Evolutionary conservation across 2,888 invertebrate genomes (phyloP), one percentile per base, ranked within the genome.

Genomic region (Dicroscelio sp.): DNA sequence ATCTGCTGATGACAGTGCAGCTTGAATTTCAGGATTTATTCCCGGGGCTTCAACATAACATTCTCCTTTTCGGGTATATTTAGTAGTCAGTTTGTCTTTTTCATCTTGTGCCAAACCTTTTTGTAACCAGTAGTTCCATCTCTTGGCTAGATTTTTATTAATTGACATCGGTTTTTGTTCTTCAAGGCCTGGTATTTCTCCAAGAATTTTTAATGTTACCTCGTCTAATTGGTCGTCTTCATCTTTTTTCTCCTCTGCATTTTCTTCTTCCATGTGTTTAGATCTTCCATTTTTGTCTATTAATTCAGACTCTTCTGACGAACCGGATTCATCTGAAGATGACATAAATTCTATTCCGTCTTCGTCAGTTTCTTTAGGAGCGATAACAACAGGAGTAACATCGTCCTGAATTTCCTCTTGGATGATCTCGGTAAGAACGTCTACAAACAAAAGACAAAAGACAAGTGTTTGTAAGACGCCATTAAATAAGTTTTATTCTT

Each of bases 401-500:
- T 43, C 43, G 69, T 69, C 69, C 69, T 35, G 38, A 69, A 55
- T 33, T 75, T 75, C 75, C 43, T 75, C 75, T 12, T 75, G 75
- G 55, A 38, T 38, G 38, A 69, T 25, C 14, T 23, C 43, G 38
- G 52, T 48, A 69, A 4, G n/a, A 14, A 25, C 52, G 52, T 2
- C 52, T 73, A 12, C 23, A n/a, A 55, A 31, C 38, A 71, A 33
- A 25, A 27, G 10, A 71, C 33, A 43, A 30, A 30, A n/a, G 20
- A 67, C 14, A 1, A 33, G 35, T 35, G 14, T 69, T 38, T 48
- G 6, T 71, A 48, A 8, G 8, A 8, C n/a, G 35, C 43, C 38
- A 71, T n/a, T n/a, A 43, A 71, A 43, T 5, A 38, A 25, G 33
- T 65, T 33, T 20, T 20, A 65, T 60, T 60, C 67, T 67, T 48